A percentile compares a stretch with the other conserved stretches of the same genome.
These are phyloP conservation scores for Oryzias celebensis DNA, from an alignment of 2,113 vertebrate genomes.

Conservation along the genomic window DNA sequence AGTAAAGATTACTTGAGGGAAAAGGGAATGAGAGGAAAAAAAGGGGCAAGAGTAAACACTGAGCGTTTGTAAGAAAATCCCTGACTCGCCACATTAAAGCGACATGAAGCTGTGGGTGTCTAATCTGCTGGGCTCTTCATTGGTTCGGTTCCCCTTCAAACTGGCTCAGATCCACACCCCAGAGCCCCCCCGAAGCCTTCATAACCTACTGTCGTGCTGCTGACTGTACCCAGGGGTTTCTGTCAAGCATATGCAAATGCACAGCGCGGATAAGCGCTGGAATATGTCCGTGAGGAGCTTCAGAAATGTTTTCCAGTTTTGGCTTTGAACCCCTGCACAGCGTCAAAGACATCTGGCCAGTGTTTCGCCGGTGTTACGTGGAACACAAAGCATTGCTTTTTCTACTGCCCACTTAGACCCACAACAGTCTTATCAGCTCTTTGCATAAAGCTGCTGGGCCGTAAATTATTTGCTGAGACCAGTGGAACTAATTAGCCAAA, in stretches of 20 bases:
- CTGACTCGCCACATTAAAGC: conserved; percentile 77
- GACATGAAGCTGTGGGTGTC: conserved; percentile 80
- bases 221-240: conserved; percentile 69
- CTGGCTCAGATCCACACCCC: conserved; percentile 77
- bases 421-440: conserved; percentile 51
- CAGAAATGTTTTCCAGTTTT: conserved; percentile 20
- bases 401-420: conserved; percentile 30
- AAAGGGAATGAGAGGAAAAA: conserved; percentile 39
- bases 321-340: conserved; percentile 41
- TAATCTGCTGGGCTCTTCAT: conserved; percentile 78
- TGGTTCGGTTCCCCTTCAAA: conserved; percentile 75
- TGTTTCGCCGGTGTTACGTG: conserved; percentile 36
- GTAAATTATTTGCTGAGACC: conserved; percentile 44
- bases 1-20: conserved; percentile 48
- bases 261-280: conserved; percentile 46
- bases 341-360: conserved; percentile 47
- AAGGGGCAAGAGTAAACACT: conserved; percentile 62
- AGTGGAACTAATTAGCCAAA: conserved; percentile 49
- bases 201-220: conserved; percentile 72
- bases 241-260: conserved; percentile 68
- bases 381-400: conserved; percentile 28
- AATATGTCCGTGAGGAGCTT: conserved; percentile 51
- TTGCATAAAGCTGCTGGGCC: conserved; percentile 56
- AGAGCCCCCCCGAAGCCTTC: conserved; percentile 72
- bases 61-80: conserved; percentile 76